Evolutionary conservation across 1,140 invertebrate genomes (phyloP).

Genomic region (Drosophila gunungcola): DNA sequence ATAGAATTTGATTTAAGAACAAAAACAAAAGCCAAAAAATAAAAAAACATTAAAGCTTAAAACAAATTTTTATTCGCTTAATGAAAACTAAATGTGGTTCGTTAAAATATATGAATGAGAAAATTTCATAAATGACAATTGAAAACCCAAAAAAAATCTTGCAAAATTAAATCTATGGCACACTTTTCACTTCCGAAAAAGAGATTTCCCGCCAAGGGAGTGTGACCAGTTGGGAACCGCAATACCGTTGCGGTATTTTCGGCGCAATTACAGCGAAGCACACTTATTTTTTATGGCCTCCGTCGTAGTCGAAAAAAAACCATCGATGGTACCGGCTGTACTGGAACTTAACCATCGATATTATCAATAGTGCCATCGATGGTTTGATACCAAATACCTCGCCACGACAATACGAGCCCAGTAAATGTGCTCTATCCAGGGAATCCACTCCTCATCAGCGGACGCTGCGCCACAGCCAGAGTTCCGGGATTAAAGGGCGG

Average conservation of each 20-base stretch:
- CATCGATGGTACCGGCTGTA: conserved; percentile 1
- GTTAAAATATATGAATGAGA: too few relatives aligned
- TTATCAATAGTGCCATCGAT: neutral
- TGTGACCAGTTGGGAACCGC: neutral
- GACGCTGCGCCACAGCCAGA: conserved; percentile 36
- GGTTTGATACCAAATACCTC: neutral
- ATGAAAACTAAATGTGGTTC: too few relatives aligned
- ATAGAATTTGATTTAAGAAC: too few relatives aligned
- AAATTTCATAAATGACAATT: too few relatives aligned
- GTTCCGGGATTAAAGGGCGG: conserved; percentile 36
- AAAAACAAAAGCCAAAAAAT: too few relatives aligned
- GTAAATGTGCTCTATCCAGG: neutral
- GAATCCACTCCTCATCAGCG: conserved; percentile 4
- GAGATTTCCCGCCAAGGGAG: neutral
- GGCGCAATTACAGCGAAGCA: neutral
- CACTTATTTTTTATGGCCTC: neutral
- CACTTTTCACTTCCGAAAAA: neutral
- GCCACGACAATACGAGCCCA: neutral
- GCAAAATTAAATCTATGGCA: too few relatives aligned
- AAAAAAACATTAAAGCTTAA: too few relatives aligned
- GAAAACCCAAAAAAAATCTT: too few relatives aligned
- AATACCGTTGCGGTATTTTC: neutral
- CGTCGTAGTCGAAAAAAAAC: neutral
- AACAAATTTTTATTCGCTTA: too few relatives aligned
- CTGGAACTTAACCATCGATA: conserved; percentile 3